A percentile compares a stretch with the other conserved stretches of the same genome.
Evolutionary conservation across 37 sponge, comb jelly and placozoan genomes (phyloP).

Genomic region (Beroe forskalii): DNA sequence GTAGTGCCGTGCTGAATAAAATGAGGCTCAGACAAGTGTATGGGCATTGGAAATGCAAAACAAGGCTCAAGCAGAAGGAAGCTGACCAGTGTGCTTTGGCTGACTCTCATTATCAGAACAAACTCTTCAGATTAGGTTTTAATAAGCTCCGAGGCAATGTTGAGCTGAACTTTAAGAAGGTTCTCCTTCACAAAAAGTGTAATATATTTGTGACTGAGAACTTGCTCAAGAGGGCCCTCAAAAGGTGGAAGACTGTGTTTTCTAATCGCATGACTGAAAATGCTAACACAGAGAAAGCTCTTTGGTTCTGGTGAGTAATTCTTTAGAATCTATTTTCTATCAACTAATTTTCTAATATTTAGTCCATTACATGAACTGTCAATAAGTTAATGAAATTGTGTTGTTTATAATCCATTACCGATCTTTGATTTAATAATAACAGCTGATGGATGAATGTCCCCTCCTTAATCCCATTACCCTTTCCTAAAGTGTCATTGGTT

Average conservation of each 20-base stretch:
- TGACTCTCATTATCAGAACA: background rate
- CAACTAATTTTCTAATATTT: too few species aligned
- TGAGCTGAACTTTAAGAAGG: constrained; percentile 30
- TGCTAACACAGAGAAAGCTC: background rate
- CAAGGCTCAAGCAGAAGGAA: background rate
- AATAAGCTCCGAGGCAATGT: background rate
- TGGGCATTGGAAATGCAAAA: background rate
- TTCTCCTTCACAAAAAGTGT: background rate
- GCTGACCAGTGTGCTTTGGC: background rate
- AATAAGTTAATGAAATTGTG: too few species aligned
- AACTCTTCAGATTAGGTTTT: background rate
- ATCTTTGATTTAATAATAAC: too few species aligned
- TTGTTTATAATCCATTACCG: too few species aligned
- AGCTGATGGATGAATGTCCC: too few species aligned
- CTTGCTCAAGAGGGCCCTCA: background rate
- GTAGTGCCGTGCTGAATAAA: background rate
- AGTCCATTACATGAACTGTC: too few species aligned
- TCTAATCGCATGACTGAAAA: background rate
- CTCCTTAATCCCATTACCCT: too few species aligned
- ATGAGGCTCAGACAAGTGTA: background rate
- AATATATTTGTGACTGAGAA: background rate
- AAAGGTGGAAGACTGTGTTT: background rate
- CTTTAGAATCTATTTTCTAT: too few species aligned
- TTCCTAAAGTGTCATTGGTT: too few species aligned
- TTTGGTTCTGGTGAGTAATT: constrained; percentile 58